These are phyloP conservation scores for Drosophila neotestacea DNA, from an alignment of 2,888 invertebrate species.

Conservation along the genomic window DNA sequence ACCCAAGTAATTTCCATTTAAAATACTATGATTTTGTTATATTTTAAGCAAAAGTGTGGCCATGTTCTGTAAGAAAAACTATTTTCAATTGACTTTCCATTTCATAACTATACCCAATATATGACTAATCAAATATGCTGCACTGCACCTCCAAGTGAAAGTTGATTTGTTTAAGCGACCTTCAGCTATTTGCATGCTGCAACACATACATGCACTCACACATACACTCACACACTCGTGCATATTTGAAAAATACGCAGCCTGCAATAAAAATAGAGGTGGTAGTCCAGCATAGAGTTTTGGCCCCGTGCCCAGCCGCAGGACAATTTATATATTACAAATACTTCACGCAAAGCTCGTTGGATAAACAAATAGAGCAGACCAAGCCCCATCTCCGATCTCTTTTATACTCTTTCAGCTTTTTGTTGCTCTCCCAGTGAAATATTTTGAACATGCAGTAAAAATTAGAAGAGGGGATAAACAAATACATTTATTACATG, in stretches of 20 bases:
- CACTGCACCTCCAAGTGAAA: slow-evolving; percentile 28
- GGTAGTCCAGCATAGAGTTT: slow-evolving; percentile 27
- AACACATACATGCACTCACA: slow-evolving; percentile 10
- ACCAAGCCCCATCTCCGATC: not conserved
- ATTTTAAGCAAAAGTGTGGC: no score
- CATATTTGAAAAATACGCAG: slow-evolving; percentile 44
- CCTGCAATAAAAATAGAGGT: slow-evolving; percentile 27
- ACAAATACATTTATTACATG: slow-evolving; percentile 79
- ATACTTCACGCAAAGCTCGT: slow-evolving; percentile 66
- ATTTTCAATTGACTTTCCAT: slow-evolving; percentile 6
- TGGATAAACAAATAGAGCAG: slow-evolving; percentile 57
- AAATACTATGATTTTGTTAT: no score
- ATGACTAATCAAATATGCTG: slow-evolving; percentile 16
- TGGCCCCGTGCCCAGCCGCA: slow-evolving; percentile 69
- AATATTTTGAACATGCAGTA: slow-evolving; percentile 69
- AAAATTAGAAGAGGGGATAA: slow-evolving; percentile 76
- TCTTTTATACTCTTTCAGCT: not conserved
- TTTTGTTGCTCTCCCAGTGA: slow-evolving; percentile 39
- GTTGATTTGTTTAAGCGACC: slow-evolving; percentile 35
- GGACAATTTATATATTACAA: slow-evolving; percentile 77
- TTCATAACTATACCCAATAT: not conserved
- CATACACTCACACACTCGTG: not conserved
- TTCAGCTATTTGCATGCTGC: slow-evolving; percentile 40
- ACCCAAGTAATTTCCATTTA: no score
- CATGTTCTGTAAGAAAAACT: not conserved